Evolutionary conservation across 1,140 invertebrate genomes (phyloP), one percentile per base, ranked within the genome.

Genomic region (Acyrthosiphon pisum): DNA sequence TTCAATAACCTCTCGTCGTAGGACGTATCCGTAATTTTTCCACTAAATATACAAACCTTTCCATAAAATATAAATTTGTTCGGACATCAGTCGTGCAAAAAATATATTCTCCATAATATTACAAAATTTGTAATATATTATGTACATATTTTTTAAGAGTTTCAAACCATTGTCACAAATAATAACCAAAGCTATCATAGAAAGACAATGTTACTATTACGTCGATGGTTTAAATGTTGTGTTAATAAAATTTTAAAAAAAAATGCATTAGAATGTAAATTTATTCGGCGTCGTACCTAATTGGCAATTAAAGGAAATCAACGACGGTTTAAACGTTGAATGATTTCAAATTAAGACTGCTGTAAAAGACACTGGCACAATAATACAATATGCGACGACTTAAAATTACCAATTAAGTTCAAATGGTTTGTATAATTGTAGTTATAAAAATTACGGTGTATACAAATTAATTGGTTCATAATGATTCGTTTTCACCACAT

Each of bases 41-140:
- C 81, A 91, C 81, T 81, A 48, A 81, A 81, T n/a, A 81, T n/a
- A 44, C 30, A 46, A 11, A 44, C 44, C 37, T 44, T 56, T 26
- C 11, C 35, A 44, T 90, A 90, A 90, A 68, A 90, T 90, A 90
- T 90, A 14, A 60, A 90, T 60, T 60, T 60, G 35, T 41, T 22
- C 7, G 26, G 37, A 50, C 86, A 53, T 88, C 48, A 22, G 48
- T 44, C 1, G 48, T 50, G 48, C 20, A 50, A 50, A 30, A 48
- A 56, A 56, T 8, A 7, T 26, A 30, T 9, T 9, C 26, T 56
- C 2, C 26, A 9, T 56, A 56, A 7, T 53, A 7, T 56, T 8
- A 30, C 26, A 56, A 30, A 56, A n/a, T n/a, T n/a, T n/a, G n/a
- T 26, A 3, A 26, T 56, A 56, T 41, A 26, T 9, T 56, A 56